Base-by-base conservation (phyloP, 2,888 invertebrate species). In the Leptogaster cylindrica region DNA sequence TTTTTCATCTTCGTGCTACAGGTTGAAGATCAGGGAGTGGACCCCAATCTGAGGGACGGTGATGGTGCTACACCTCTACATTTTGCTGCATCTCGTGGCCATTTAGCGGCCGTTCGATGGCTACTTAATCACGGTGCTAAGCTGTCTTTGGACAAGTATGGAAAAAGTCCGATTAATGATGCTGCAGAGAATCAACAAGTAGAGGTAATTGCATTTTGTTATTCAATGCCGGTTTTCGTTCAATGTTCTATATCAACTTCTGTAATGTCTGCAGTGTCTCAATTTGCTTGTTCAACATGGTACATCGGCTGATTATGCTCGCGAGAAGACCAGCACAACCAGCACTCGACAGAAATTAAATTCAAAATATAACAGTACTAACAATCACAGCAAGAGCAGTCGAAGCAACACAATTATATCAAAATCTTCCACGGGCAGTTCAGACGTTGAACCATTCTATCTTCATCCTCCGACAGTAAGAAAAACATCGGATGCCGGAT, bases 131-230 rank as follows among this genome's bases (percentile, higher is more conserved):
- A 93, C 75, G 93, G 93, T 0, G 93, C 93, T 23, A 85, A 89
- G 71, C 83, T 94, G 18, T 88, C 90, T 12, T 82, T 92, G 70
- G 95, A 95, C 81, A 89, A 93, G 76, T 91, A 90, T 74, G 93
- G 94, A 68, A 93, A 94, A 81, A 93, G 92, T 76, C 93, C 95
- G 3, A 90, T 95, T 72, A 93, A 94, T 77, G 93, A 93, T 78
- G 95, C 95, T 0, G 93, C 93, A 6, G 93, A 95, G 77, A 92
- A 93, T 76, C 92, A 93, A 77, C 93, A 94, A 77, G 87, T 91
- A 72, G 92, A 94, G 87, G 93, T 93, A 79, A 51, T 5, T 36
- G 33, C 18, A 33, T n/a, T 20, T 50, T 61, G 36, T 25, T 31
- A 39, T 1, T 51, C n/a, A n/a, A n/a, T n/a, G n/a, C n/a, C n/a